Conservation (phyloP, 2,888 invertebrate genomes). For the Alviniconcha strummeri region DNA sequence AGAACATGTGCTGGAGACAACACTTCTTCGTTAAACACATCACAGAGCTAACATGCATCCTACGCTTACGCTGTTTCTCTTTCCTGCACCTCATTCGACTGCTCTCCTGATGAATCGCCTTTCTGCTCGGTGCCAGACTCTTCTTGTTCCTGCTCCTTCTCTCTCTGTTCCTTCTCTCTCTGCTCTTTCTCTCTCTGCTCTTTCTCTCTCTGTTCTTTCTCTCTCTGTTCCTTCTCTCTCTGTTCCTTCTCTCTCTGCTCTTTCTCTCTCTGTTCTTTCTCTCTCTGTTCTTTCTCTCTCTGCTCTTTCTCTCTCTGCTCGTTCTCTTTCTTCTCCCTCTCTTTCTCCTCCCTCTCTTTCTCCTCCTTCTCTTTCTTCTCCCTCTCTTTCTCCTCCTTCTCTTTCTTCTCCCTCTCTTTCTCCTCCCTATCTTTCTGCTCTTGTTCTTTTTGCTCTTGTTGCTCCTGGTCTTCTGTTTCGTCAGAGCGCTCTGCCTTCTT, state of each 20-base stretch:
- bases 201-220: neutral
- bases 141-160: no score
- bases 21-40: no score
- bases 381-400: neutral
- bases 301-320: constrained; percentile 23
- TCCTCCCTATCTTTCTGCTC: neutral
- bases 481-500: no score
- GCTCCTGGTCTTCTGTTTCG: constrained; percentile 6
- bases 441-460: neutral
- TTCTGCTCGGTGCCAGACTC: no score
- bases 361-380: neutral
- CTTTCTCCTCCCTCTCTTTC: neutral
- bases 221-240: neutral
- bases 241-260: neutral
- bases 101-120: no score
- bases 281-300: neutral
- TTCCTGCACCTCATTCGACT: no score
- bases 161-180: neutral
- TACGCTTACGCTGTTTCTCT: no score
- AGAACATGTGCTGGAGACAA: no score
- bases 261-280: constrained; percentile 18
- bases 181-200: neutral
- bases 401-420: constrained; percentile 11
- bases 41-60: no score
- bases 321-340: no score